These are phyloP conservation scores for Podarcis raffonei DNA, from an alignment of 2,113 vertebrate genomes.

Conservation along the genomic window DNA sequence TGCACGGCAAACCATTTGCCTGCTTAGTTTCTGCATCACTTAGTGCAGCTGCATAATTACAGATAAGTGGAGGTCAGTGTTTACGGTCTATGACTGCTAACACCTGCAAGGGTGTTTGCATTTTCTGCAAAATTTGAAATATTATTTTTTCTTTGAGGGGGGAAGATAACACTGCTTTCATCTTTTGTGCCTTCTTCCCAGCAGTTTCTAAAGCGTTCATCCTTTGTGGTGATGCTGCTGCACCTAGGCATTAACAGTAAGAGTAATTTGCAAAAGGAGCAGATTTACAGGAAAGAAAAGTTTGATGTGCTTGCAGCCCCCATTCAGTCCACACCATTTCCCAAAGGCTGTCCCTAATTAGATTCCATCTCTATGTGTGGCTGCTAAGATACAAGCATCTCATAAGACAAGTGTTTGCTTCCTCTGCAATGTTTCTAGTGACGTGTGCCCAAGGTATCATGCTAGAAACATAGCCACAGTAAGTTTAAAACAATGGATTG, in stretches of 20 bases:
- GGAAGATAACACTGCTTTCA: neutral
- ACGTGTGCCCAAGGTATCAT: neutral
- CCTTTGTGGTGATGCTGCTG: neutral
- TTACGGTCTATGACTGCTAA: neutral
- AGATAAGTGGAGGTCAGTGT: conserved; percentile 25
- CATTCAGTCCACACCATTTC: neutral
- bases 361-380: neutral
- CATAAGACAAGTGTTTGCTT: neutral
- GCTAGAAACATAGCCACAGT: neutral
- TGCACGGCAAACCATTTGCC: neutral
- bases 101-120: neutral
- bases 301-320: neutral
- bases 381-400: neutral
- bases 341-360: neutral
- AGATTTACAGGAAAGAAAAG: neutral
- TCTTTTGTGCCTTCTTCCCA: neutral
- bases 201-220: neutral
- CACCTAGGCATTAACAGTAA: neutral
- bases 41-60: neutral
- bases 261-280: neutral
- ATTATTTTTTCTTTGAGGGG: neutral
- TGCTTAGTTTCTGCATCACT: conserved; percentile 17
- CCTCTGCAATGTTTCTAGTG: neutral
- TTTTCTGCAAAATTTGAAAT: neutral
- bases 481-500: neutral